Conservation (phyloP, 2,797 vertebrate species). For the Gastrophryne carolinensis region DNA sequence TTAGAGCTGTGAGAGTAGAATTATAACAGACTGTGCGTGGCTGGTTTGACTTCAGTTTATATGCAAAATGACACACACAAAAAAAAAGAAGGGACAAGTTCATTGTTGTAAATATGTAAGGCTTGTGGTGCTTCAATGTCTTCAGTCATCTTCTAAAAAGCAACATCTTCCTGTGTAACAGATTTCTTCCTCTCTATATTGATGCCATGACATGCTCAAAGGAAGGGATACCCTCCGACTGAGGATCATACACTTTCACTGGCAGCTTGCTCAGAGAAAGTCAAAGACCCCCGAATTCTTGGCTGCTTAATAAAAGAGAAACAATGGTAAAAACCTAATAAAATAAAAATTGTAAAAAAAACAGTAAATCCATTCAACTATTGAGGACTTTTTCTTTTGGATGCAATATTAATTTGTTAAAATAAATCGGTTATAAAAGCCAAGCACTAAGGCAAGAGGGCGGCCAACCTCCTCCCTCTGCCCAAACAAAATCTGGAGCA, state of each 20-base stretch:
- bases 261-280: conserved; percentile 75
- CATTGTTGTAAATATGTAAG: conserved; percentile 44
- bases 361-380: conserved; percentile 25
- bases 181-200: conserved; percentile 40
- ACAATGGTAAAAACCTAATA: conserved; percentile 46
- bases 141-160: conserved; percentile 34
- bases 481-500: conserved; percentile 42
- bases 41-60: conserved; percentile 24
- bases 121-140: conserved; percentile 41
- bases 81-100: conserved; percentile 10
- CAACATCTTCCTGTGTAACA: conserved; percentile 32
- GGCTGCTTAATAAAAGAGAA: conserved; percentile 77
- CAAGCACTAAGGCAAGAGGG: conserved; percentile 44
- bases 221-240: conserved; percentile 57
- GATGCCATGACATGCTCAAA: conserved; percentile 58
- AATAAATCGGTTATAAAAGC: conserved; percentile 50
- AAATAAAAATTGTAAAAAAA: conserved; percentile 12
- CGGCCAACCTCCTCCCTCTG: conserved; percentile 41
- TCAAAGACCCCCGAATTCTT: conserved; percentile 83
- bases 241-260: conserved; percentile 55
- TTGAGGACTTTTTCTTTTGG: not conserved
- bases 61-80: conserved; percentile 38
- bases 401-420: conserved; percentile 54
- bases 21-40: conserved; percentile 18
- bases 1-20: conserved; percentile 16